Conservation (phyloP, 2,888 invertebrate species). For the Agriopis leucophaearia region DNA sequence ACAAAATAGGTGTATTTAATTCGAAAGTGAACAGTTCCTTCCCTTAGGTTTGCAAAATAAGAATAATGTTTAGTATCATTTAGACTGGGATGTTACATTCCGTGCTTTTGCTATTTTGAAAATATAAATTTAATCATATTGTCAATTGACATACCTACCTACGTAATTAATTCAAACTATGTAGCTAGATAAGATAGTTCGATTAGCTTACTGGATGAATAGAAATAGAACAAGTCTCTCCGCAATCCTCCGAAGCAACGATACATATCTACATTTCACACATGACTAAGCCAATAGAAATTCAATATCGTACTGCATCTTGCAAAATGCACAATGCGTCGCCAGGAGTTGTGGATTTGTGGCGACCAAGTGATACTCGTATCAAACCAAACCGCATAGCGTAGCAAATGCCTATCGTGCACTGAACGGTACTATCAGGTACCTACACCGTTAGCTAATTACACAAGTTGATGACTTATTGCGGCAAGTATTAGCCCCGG, state of each 20-base stretch:
- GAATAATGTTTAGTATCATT: no score
- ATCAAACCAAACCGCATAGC: constrained; percentile 49
- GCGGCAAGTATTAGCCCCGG: constrained; percentile 18
- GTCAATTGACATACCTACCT: no score
- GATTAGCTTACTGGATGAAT: neutral
- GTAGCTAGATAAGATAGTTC: neutral
- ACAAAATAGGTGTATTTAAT: no score
- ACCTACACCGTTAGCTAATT: constrained; percentile 78
- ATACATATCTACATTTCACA: constrained; percentile 22
- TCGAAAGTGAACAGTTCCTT: no score
- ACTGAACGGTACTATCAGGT: constrained; percentile 70
- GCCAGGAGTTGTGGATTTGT: constrained; percentile 38
- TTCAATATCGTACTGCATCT: constrained; percentile 27
- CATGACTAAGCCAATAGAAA: constrained; percentile 28
- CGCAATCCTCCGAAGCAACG: constrained; percentile 17
- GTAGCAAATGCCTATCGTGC: constrained; percentile 40
- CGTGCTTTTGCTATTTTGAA: no score
- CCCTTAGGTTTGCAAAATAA: no score
- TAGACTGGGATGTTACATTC: no score
- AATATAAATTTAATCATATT: no score
- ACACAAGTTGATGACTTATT: constrained; percentile 61
- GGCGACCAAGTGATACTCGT: constrained; percentile 43
- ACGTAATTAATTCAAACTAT: no score
- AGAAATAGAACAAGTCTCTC: constrained; percentile 4
- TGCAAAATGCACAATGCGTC: constrained; percentile 24